Evolutionary conservation across 2,113 vertebrate species (phyloP).

Genomic region (Carassius auratus): DNA sequence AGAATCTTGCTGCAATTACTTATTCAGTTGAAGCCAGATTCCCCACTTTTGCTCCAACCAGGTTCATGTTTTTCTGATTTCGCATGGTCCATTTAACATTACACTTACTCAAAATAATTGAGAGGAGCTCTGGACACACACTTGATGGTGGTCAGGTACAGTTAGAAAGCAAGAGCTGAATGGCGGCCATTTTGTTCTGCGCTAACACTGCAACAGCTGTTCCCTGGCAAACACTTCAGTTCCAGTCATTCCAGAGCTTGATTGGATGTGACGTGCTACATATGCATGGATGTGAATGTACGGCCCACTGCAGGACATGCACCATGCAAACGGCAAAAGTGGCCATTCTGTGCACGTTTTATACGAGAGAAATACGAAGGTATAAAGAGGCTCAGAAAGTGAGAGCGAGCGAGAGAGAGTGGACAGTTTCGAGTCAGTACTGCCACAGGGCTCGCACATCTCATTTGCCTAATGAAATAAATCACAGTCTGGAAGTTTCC

Average conservation of each 20-base stretch:
- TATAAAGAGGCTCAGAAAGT: not conserved
- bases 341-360: not conserved
- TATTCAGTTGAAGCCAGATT: not conserved
- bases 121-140: not conserved
- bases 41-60: not conserved
- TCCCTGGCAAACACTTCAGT: slow-evolving; percentile 39
- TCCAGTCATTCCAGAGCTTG: slow-evolving; percentile 39
- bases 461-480: slow-evolving; percentile 81
- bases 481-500: slow-evolving; percentile 72
- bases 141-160: slow-evolving; percentile 7
- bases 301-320: slow-evolving; percentile 34
- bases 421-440: slow-evolving; percentile 64
- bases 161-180: slow-evolving; percentile 16
- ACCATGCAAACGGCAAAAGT: not conserved
- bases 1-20: not conserved
- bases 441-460: slow-evolving; percentile 69
- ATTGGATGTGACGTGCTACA: slow-evolving; percentile 45
- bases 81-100: not conserved
- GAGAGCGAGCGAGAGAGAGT: slow-evolving; percentile 15
- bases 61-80: not conserved
- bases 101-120: slow-evolving; percentile 31
- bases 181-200: slow-evolving; percentile 40
- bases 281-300: slow-evolving; percentile 34
- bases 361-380: slow-evolving; percentile 9
- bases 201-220: slow-evolving; percentile 48